Conservation (phyloP, 2,888 invertebrate species). For the Odontothrips loti region DNA sequence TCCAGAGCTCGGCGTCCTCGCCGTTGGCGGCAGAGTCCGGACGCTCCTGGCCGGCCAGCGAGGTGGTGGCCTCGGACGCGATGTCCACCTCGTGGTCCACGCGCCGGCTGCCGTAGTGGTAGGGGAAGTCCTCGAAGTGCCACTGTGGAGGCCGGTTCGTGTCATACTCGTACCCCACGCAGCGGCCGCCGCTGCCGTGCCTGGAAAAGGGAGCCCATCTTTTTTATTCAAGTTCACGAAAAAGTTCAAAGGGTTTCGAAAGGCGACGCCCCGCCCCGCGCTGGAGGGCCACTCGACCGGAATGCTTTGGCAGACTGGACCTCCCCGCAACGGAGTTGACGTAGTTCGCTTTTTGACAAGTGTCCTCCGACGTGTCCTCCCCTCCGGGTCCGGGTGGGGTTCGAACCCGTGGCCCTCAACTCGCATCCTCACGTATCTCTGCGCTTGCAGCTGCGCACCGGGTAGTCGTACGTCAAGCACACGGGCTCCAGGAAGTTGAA, state of each 20-base stretch:
- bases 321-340: too few species aligned
- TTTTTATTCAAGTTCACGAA: too few species aligned
- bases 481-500: constrained; percentile 20
- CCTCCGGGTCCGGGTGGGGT: too few species aligned
- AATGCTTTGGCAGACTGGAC: too few species aligned
- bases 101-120: constrained; percentile 9
- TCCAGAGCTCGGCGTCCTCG: constrained; percentile 18
- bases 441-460: background rate
- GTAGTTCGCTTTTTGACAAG: too few species aligned
- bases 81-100: background rate
- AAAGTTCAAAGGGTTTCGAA: too few species aligned
- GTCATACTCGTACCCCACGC: constrained; percentile 10
- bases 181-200: background rate
- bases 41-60: constrained; percentile 16
- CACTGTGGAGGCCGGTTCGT: background rate
- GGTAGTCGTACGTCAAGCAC: constrained; percentile 24
- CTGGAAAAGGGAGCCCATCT: too few species aligned
- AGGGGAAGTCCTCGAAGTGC: constrained; percentile 17
- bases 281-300: too few species aligned
- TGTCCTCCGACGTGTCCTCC: too few species aligned
- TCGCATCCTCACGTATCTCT: background rate
- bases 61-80: background rate
- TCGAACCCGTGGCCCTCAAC: too few species aligned
- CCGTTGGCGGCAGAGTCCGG: background rate
- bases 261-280: too few species aligned